phyloP scores from a whole-genome alignment of 2,797 vertebrate genomes.

The Crypturellus tataupa region DNA sequence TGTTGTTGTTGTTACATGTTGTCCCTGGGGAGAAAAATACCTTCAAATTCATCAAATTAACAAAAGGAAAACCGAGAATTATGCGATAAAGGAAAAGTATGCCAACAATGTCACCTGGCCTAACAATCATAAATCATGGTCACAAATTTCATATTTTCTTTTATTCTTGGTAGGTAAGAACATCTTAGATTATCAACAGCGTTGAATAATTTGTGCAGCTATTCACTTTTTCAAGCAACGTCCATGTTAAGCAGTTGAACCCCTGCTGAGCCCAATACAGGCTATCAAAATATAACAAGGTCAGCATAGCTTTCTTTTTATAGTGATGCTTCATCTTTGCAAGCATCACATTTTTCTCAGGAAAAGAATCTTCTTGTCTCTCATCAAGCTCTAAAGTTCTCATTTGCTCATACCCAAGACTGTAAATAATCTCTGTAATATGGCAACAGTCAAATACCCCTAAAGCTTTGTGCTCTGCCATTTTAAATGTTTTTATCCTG shows the following conservation, averaged over 20 bases:
- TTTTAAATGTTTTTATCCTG: not conserved
- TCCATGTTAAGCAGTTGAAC: not conserved
- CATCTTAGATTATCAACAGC: not conserved
- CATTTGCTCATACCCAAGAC: conserved; percentile 29
- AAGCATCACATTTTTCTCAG: conserved; percentile 40
- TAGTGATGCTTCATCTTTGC: not conserved
- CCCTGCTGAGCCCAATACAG: not conserved
- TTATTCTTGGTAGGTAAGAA: not conserved
- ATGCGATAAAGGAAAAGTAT: not conserved
- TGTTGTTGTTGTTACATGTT: accelerated
- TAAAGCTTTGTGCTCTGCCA: not conserved
- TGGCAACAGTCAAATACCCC: not conserved
- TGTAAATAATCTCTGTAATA: conserved; percentile 29
- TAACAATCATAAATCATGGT: not conserved
- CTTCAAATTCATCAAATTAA: not conserved
- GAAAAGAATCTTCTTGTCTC: conserved; percentile 6
- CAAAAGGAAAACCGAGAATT: not conserved
- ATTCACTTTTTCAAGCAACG: not conserved
- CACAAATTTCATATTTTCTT: not conserved
- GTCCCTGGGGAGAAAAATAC: not conserved
- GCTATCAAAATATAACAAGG: conserved; percentile 34
- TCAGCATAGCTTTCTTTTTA: conserved; percentile 30
- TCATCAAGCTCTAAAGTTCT: conserved; percentile 18
- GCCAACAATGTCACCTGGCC: not conserved
- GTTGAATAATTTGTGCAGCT: not conserved